A percentile compares a stretch with the other conserved stretches of the same genome.
Conservation (phyloP, 1,140 invertebrate species). For the Medauroidea extradentata region DNA sequence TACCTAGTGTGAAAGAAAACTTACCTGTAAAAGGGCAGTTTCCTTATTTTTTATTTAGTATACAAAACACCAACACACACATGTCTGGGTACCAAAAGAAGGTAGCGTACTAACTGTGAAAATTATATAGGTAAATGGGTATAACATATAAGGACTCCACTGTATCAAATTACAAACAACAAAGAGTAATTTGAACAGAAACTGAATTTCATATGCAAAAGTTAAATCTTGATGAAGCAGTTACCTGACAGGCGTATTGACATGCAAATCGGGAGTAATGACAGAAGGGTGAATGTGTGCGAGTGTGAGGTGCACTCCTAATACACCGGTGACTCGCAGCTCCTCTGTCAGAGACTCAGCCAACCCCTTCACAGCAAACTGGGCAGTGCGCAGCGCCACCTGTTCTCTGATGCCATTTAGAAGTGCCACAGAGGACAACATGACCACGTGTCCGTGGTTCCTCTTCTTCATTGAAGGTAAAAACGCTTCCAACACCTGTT, state of each 20-base stretch:
- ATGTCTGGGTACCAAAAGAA: too few relatives aligned
- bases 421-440: slow-evolving; percentile 77
- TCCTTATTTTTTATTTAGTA: too few relatives aligned
- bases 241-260: slow-evolving; percentile 54
- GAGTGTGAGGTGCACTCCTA: slow-evolving; percentile 51
- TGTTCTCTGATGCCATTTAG: slow-evolving; percentile 66
- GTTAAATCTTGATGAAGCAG: too few relatives aligned
- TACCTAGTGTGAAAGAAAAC: too few relatives aligned
- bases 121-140: too few relatives aligned
- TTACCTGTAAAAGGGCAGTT: too few relatives aligned
- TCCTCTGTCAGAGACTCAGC: slow-evolving; percentile 57
- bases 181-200: not conserved
- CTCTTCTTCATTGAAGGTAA: slow-evolving; percentile 73
- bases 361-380: slow-evolving; percentile 65
- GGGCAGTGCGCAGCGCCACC: slow-evolving; percentile 56
- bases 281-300: slow-evolving; percentile 61
- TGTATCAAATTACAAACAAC: not conserved
- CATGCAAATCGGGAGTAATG: slow-evolving; percentile 26
- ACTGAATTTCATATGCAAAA: not conserved
- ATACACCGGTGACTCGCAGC: slow-evolving; percentile 48
- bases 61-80: too few relatives aligned
- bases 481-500: slow-evolving; percentile 69
- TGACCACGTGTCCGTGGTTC: slow-evolving; percentile 77
- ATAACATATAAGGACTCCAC: not conserved
- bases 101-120: too few relatives aligned